Evolutionary conservation across 2,113 vertebrate species (phyloP).

Genomic region (Hypomesus transpacificus): DNA sequence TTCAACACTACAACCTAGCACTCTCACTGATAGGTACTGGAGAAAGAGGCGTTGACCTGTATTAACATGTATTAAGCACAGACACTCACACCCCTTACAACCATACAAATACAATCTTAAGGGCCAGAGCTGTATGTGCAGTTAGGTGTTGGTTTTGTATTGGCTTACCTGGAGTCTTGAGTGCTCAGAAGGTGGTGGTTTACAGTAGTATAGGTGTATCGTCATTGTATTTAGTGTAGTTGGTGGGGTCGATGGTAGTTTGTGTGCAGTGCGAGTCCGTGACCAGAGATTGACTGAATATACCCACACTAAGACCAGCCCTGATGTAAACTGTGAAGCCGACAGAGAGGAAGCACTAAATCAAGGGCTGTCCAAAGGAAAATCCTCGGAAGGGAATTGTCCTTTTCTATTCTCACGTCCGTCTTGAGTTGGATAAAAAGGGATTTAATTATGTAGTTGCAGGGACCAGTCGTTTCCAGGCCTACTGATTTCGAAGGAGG

Average conservation of each 20-base stretch:
- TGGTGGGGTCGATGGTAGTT: conserved; percentile 18
- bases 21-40: no score
- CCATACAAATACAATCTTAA: no score
- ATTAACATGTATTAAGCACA: no score
- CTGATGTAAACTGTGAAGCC: conserved; percentile 32
- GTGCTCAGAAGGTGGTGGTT: no score
- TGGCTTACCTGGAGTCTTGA: no score
- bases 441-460: conserved; percentile 14
- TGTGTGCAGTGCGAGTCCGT: conserved; percentile 11
- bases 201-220: conserved; percentile 11
- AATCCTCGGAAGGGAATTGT: conserved; percentile 19
- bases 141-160: no score
- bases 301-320: conserved; percentile 9
- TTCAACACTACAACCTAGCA: no score
- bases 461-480: conserved; percentile 3
- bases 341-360: background rate
- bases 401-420: conserved; percentile 14
- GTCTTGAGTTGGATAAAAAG: conserved; percentile 25
- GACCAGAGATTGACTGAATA: conserved; percentile 14
- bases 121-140: no score
- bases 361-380: conserved; percentile 11
- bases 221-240: conserved; percentile 10
- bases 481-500: no score
- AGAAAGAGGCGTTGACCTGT: no score
- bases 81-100: no score